phyloP scores from a whole-genome alignment of 2,797 vertebrate species.

The Phaenicophaeus curvirostris region DNA sequence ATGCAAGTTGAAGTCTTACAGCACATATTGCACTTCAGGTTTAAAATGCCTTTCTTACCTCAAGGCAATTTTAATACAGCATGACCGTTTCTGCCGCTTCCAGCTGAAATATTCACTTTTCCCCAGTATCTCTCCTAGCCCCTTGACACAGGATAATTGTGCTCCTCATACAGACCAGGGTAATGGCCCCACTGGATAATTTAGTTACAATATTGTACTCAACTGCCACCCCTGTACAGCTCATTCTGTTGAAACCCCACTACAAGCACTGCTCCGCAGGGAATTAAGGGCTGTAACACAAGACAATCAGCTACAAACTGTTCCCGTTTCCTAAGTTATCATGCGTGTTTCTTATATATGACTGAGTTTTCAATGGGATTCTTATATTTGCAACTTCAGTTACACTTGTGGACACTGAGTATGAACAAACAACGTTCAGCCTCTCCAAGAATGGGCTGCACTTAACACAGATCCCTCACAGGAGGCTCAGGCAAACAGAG shows the following conservation, averaged over 20 bases:
- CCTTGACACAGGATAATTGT: neutral
- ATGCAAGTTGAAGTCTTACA: neutral
- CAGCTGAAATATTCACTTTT: neutral
- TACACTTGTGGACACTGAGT: too few species aligned
- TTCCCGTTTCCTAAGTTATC: neutral
- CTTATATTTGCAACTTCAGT: neutral
- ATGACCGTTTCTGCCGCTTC: neutral
- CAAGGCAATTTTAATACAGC: neutral
- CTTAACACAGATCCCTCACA: neutral
- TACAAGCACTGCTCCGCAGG: neutral
- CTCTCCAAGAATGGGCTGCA: neutral
- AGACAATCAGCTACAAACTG: neutral
- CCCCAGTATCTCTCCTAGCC: neutral
- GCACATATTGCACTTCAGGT: neutral
- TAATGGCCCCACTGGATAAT: neutral
- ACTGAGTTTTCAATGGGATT: neutral
- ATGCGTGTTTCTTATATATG: neutral
- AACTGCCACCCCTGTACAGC: neutral
- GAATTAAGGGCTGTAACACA: neutral
- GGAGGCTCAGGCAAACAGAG: neutral
- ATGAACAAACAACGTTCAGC: accelerated
- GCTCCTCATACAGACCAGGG: neutral
- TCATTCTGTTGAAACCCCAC: neutral
- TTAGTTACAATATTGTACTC: neutral
- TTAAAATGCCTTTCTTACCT: neutral